These are phyloP conservation scores for Hemicrepidius hirtus DNA, from an alignment of 2,888 invertebrate genomes.

Conservation along the genomic window DNA sequence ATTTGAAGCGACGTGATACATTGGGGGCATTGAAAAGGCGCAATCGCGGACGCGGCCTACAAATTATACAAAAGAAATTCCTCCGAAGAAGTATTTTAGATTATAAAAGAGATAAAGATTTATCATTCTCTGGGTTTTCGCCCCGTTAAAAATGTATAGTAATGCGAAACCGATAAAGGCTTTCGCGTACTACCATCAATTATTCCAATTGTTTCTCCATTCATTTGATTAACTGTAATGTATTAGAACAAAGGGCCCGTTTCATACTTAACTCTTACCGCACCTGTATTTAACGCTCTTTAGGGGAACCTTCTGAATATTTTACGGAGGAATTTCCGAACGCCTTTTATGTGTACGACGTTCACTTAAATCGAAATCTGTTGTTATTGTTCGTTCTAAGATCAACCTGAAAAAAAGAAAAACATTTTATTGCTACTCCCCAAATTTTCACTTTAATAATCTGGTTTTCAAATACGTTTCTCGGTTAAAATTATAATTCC, in stretches of 20 bases:
- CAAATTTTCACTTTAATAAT: too few species aligned
- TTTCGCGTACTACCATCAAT: slow-evolving; percentile 12
- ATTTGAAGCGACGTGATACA: slow-evolving; percentile 41
- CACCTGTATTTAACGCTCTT: slow-evolving; percentile 13
- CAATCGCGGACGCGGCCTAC: slow-evolving; percentile 22
- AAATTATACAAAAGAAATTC: slow-evolving; percentile 33
- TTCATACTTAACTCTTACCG: slow-evolving; percentile 10
- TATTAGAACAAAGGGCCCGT: slow-evolving; percentile 7
- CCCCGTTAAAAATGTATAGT: slow-evolving; percentile 10
- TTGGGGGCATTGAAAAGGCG: slow-evolving; percentile 20
- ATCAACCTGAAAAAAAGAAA: too few species aligned
- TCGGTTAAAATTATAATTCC: too few species aligned
- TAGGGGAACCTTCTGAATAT: slow-evolving; percentile 21
- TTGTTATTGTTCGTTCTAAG: not conserved
- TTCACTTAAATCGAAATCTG: slow-evolving; percentile 4
- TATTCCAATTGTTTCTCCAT: slow-evolving; percentile 22
- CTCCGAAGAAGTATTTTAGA: slow-evolving; percentile 13
- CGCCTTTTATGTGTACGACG: not conserved
- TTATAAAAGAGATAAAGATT: slow-evolving; percentile 21
- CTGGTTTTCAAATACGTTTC: too few species aligned
- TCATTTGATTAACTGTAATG: slow-evolving; percentile 20
- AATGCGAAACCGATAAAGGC: slow-evolving; percentile 3
- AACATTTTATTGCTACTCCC: too few species aligned
- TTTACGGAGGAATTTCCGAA: slow-evolving; percentile 8
- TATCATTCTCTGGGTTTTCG: slow-evolving; percentile 10